A percentile compares a stretch with the other conserved stretches of the same genome.
Conservation (phyloP, 2,797 vertebrate genomes). For the Acropternis orthonyx region DNA sequence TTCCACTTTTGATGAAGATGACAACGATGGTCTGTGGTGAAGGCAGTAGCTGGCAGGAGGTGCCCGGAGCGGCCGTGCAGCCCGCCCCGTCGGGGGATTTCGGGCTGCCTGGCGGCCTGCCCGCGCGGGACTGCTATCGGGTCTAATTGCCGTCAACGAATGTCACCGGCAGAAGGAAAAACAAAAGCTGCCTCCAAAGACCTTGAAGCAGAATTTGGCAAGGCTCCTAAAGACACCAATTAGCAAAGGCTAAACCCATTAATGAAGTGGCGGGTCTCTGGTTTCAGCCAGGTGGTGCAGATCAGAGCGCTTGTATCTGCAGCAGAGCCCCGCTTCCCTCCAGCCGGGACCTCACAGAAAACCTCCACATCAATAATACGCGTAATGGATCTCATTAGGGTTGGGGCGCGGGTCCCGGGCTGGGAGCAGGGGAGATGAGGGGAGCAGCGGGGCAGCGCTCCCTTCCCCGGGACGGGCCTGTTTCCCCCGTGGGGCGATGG, state of each 20-base stretch:
- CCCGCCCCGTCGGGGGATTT: not conserved
- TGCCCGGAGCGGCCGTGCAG: not conserved
- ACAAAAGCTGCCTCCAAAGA: slow-evolving; percentile 6
- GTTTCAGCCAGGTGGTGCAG: slow-evolving; percentile 61
- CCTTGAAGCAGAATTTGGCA: slow-evolving; percentile 27
- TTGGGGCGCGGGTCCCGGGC: not conserved
- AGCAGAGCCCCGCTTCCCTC: slow-evolving; percentile 47
- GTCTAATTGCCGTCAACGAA: slow-evolving; percentile 8
- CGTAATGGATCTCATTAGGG: slow-evolving; percentile 74
- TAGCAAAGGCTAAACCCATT: slow-evolving; percentile 73
- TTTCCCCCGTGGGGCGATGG: not conserved
- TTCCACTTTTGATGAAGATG: not conserved
- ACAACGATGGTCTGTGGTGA: not conserved
- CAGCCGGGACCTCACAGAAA: slow-evolving; percentile 70
- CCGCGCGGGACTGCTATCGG: not conserved
- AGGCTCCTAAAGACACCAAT: slow-evolving; percentile 65
- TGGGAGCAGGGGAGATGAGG: not conserved
- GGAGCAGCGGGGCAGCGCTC: not conserved
- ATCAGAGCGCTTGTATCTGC: slow-evolving; percentile 44
- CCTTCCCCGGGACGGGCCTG: not conserved
- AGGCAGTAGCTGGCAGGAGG: not conserved
- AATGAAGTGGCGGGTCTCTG: slow-evolving; percentile 41
- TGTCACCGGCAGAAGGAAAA: slow-evolving; percentile 17
- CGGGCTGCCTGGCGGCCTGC: not conserved
- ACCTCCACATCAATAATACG: slow-evolving; percentile 66